Percentiles rank a stretch among this genome's conserved stretches.
Evolutionary conservation across 1,140 invertebrate genomes (phyloP).

Genomic region (Elymnias hypermnestra): DNA sequence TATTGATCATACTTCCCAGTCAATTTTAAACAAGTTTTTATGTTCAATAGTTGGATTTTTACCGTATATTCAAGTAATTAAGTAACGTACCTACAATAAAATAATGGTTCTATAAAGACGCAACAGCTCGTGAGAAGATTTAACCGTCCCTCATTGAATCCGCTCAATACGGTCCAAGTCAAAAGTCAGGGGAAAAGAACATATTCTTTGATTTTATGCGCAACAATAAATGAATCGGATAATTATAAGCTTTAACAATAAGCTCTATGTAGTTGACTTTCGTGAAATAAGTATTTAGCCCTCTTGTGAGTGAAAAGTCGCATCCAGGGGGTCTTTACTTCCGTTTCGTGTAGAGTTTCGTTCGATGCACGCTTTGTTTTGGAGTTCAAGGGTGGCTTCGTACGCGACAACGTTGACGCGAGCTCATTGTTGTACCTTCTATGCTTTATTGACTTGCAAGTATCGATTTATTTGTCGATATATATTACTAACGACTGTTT

Average conservation of each 20-base stretch:
- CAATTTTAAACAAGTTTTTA: too few relatives aligned
- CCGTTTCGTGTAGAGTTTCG: constrained; percentile 65
- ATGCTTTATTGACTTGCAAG: too few relatives aligned
- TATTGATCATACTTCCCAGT: too few relatives aligned
- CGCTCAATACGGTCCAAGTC: constrained; percentile 50
- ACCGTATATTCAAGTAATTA: too few relatives aligned
- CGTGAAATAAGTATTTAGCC: constrained; percentile 37
- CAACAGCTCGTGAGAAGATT: constrained; percentile 65
- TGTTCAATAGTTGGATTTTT: too few relatives aligned
- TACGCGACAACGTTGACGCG: constrained; percentile 17
- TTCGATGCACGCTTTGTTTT: constrained; percentile 35
- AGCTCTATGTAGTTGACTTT: constrained; percentile 49
- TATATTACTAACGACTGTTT: too few relatives aligned
- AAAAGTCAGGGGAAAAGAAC: constrained; percentile 66
- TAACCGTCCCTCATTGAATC: constrained; percentile 61
- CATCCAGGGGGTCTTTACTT: constrained; percentile 62
- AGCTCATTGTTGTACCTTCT: constrained; percentile 12
- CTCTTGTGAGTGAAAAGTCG: constrained; percentile 60
- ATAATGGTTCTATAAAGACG: too few relatives aligned
- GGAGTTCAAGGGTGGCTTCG: constrained; percentile 39
- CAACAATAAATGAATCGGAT: constrained; percentile 64
- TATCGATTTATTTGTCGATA: too few relatives aligned
- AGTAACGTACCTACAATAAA: too few relatives aligned
- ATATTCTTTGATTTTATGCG: constrained; percentile 68
- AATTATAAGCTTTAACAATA: constrained; percentile 70